phyloP scores from a whole-genome alignment of 2,888 invertebrate species.

The Saturnia pavonia region DNA sequence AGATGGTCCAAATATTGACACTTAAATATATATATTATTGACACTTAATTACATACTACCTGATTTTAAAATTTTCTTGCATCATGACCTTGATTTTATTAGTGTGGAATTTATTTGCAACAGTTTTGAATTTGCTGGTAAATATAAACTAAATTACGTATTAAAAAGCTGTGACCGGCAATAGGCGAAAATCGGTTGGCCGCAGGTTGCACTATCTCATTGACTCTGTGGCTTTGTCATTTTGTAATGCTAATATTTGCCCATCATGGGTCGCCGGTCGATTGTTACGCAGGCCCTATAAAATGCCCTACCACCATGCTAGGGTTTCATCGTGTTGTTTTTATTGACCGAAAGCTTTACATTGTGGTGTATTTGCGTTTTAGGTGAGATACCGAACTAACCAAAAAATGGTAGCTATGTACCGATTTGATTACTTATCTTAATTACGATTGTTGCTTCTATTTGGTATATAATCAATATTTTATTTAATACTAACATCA shows the following conservation, averaged over 20 bases:
- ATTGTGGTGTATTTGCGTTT: too few species aligned
- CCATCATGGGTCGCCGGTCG: constrained; percentile 53
- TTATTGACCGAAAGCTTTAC: too few species aligned
- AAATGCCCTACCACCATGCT: too few species aligned
- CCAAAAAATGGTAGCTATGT: too few species aligned
- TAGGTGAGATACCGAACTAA: too few species aligned
- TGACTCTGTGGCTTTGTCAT: constrained; percentile 74
- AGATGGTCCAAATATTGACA: background rate
- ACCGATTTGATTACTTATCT: too few species aligned
- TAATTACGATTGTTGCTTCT: too few species aligned
- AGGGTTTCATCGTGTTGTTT: too few species aligned
- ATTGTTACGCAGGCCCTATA: constrained; percentile 28
- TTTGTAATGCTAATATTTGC: constrained; percentile 74
- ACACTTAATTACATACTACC: background rate
- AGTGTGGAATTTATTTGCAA: background rate
- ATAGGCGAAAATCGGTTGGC: constrained; percentile 49
- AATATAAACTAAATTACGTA: background rate
- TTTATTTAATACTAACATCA: background rate
- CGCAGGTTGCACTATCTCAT: constrained; percentile 59
- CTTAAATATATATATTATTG: too few species aligned
- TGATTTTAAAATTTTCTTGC: background rate
- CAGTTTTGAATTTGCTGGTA: background rate
- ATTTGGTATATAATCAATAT: background rate
- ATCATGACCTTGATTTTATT: background rate
- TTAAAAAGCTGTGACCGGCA: background rate